Conservation (phyloP, 2,797 vertebrate species). For the Chrosomus eos region DNA sequence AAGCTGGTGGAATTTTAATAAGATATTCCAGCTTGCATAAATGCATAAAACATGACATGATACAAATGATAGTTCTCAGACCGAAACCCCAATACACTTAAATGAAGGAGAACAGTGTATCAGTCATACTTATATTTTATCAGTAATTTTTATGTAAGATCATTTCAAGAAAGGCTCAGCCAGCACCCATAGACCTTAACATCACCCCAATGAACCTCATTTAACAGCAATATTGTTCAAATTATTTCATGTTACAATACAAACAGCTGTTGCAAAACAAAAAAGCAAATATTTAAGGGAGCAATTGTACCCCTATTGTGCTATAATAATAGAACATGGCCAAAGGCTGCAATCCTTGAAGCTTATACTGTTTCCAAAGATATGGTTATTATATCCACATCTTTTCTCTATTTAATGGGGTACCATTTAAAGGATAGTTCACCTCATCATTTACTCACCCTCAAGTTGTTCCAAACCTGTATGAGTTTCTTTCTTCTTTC, state of each 20-base stretch:
- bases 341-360: neutral
- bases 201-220: neutral
- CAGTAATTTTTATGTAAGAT: slow-evolving; percentile 11
- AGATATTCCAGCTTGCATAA: slow-evolving; percentile 14
- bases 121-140: slow-evolving; percentile 10
- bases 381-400: slow-evolving; percentile 5
- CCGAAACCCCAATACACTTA: neutral
- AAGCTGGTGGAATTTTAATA: slow-evolving; percentile 51
- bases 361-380: neutral
- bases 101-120: neutral
- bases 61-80: neutral
- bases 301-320: neutral
- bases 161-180: neutral
- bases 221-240: slow-evolving; percentile 14
- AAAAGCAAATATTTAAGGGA: neutral
- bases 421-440: neutral
- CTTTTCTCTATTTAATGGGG: neutral
- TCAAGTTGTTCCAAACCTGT: neutral
- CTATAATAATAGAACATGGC: neutral
- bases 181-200: neutral
- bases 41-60: slow-evolving; percentile 3
- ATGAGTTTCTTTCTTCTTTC: neutral
- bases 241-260: neutral
- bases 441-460: neutral
- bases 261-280: neutral